phyloP scores from a whole-genome alignment of 2,888 invertebrate genomes.

The Ptychoptera contaminata region DNA sequence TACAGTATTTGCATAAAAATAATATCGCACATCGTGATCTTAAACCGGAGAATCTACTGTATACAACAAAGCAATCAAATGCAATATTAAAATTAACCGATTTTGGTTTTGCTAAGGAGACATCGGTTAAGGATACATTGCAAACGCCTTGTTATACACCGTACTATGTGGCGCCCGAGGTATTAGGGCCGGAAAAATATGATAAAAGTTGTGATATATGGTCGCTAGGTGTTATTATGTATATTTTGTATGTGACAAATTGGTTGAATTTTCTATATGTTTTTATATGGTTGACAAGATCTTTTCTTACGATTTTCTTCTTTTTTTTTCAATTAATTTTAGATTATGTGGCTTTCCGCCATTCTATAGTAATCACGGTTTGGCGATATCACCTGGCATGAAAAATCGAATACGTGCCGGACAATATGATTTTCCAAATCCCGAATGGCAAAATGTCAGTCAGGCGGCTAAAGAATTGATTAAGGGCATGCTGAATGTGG shows the following conservation, averaged over 20 bases:
- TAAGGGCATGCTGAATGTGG: conserved; percentile 83
- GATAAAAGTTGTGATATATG: conserved; percentile 99
- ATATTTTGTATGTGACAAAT: conserved; percentile 80
- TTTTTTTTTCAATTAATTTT: background rate
- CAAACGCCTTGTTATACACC: conserved; percentile 99
- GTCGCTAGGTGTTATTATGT: conserved; percentile 98
- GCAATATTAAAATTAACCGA: conserved; percentile 93
- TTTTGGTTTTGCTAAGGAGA: conserved; percentile 98
- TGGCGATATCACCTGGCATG: conserved; percentile 98
- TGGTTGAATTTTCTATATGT: conserved; percentile 4
- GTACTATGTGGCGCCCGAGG: conserved; percentile 78
- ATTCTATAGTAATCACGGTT: conserved; percentile 94
- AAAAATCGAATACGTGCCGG: conserved; percentile 77
- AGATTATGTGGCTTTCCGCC: conserved; percentile 95
- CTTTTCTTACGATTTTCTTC: background rate
- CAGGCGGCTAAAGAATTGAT: conserved; percentile 92
- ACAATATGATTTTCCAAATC: conserved; percentile 92
- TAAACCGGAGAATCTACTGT: conserved; percentile 93
- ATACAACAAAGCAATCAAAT: conserved; percentile 54
- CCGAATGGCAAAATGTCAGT: conserved; percentile 91
- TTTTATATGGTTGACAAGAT: background rate
- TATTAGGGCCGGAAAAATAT: conserved; percentile 91
- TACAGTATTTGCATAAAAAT: conserved; percentile 81
- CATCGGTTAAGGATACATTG: conserved; percentile 65
- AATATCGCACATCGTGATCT: conserved; percentile 96